Evolutionary conservation across 2,113 vertebrate genomes (phyloP).

Genomic region (Arvicanthis niloticus): DNA sequence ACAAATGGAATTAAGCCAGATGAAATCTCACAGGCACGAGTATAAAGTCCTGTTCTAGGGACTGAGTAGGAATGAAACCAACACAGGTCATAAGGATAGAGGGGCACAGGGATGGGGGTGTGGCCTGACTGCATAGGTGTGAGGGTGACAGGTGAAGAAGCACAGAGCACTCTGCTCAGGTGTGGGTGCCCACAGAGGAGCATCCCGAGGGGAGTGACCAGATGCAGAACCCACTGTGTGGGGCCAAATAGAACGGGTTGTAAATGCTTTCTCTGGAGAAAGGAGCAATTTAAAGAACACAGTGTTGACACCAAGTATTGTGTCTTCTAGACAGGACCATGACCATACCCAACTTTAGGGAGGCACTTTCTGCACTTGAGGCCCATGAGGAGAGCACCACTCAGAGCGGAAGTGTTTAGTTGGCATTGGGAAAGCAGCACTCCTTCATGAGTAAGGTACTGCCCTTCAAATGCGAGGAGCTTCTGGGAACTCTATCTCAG

Average conservation of each 20-base stretch:
- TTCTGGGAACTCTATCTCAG: not conserved
- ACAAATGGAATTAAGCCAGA: not conserved
- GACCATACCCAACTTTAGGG: not conserved
- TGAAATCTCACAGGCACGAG: not conserved
- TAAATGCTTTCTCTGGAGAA: not conserved
- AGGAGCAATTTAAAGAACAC: not conserved
- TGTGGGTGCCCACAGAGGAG: not conserved
- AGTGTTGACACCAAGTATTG: not conserved
- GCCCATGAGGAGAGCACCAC: not conserved
- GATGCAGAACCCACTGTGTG: not conserved
- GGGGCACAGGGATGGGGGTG: not conserved
- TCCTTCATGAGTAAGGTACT: not conserved
- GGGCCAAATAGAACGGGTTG: not conserved
- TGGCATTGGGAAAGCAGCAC: not conserved
- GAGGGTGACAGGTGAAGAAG: not conserved
- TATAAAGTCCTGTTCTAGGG: not conserved
- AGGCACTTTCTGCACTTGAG: not conserved
- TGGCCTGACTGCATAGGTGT: not conserved
- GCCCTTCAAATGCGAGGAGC: not conserved
- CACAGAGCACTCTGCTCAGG: not conserved
- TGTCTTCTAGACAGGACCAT: not conserved
- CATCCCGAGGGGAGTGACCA: not conserved
- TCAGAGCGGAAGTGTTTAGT: not conserved
- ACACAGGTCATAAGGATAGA: not conserved
- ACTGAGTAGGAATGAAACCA: constrained; percentile 42